A percentile compares a stretch with the other conserved stretches of the same genome.
Conservation (phyloP, 2,113 vertebrate species). For the Saimiri boliviensis region DNA sequence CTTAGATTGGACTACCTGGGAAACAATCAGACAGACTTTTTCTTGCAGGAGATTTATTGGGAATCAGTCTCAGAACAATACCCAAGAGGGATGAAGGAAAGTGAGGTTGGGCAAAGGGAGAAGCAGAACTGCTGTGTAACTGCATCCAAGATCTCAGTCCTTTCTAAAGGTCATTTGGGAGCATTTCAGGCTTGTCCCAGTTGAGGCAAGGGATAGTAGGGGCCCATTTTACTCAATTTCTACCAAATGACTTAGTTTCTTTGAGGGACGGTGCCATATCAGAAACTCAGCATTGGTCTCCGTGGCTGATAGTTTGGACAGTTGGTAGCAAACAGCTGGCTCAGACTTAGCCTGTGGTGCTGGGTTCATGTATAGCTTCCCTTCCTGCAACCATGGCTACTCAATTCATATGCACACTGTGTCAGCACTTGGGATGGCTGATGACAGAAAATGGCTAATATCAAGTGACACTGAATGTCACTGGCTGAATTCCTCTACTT, state of each 20-base stretch:
- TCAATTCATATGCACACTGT: neutral
- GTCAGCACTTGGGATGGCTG: neutral
- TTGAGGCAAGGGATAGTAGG: neutral
- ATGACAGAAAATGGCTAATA: neutral
- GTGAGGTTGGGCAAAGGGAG: neutral
- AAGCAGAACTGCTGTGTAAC: neutral
- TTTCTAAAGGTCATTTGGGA: neutral
- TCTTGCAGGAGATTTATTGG: neutral
- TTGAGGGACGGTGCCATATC: neutral
- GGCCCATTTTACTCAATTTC: neutral
- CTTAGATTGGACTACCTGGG: neutral
- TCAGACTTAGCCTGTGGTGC: neutral
- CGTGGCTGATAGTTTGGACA: neutral
- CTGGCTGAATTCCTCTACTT: neutral
- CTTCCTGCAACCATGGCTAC: neutral
- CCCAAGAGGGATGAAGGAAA: neutral
- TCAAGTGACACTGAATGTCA: neutral
- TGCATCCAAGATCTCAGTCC: neutral
- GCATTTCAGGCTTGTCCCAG: fast-evolving
- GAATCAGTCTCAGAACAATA: neutral
- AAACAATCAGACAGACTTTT: neutral
- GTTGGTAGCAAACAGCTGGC: neutral
- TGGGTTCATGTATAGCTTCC: neutral
- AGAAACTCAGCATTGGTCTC: neutral
- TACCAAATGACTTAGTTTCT: neutral